Evolutionary conservation across 1,140 invertebrate genomes (phyloP).

Genomic region (Andrena cerasifolii): DNA sequence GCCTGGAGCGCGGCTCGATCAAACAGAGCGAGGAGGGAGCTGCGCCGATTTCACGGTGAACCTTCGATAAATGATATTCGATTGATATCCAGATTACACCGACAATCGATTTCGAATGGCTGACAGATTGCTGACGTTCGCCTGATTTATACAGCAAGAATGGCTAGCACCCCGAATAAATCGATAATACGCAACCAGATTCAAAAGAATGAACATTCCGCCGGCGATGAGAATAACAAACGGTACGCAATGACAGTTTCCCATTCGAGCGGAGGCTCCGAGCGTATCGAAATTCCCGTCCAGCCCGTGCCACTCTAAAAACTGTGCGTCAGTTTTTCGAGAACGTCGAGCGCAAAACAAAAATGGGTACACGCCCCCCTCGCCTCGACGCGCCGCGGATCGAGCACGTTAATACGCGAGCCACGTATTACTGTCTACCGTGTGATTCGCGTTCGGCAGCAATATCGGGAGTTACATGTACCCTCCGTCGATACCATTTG

Average conservation of each 20-base stretch:
- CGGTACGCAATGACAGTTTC: not conserved
- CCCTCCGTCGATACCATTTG: conserved; percentile 47
- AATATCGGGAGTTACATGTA: conserved; percentile 55
- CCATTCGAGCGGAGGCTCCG: not conserved
- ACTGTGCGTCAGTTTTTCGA: conserved; percentile 11
- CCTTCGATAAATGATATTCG: conserved; percentile 47
- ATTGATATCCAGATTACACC: conserved; percentile 21
- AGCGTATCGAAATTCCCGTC: not conserved
- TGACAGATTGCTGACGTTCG: not conserved
- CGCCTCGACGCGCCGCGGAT: not conserved
- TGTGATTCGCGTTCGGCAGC: conserved; percentile 43
- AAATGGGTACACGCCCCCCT: conserved; percentile 14
- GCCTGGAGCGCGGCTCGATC: conserved; percentile 32
- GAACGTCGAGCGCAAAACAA: not conserved
- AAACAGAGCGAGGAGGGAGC: conserved; percentile 8
- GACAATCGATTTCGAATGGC: conserved; percentile 1
- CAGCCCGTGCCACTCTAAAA: not conserved
- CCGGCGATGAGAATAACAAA: not conserved
- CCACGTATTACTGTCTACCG: conserved; percentile 4
- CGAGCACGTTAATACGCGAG: conserved; percentile 31
- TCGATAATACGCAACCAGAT: not conserved
- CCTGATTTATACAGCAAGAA: not conserved
- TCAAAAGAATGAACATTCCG: not conserved
- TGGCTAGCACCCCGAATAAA: too few species aligned
- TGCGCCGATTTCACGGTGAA: conserved; percentile 49